These are phyloP conservation scores for Pemphredon lugubris DNA, from an alignment of 2,888 invertebrate species.

Conservation along the genomic window DNA sequence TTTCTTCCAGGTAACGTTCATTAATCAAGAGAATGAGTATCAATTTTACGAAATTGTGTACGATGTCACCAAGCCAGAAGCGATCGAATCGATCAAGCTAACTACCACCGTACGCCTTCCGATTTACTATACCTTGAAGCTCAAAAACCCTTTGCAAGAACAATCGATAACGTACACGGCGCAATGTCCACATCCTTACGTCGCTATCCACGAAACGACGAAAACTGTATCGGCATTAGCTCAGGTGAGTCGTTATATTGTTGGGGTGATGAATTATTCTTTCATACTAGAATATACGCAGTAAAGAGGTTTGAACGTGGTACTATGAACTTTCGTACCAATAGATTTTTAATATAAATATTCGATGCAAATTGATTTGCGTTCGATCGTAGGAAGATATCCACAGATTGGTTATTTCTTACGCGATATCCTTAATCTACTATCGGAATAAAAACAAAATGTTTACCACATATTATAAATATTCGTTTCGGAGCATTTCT, in stretches of 20 bases:
- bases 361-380: too few species aligned
- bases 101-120: slow-evolving; percentile 58
- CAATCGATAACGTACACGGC: slow-evolving; percentile 50
- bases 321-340: too few species aligned
- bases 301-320: too few species aligned
- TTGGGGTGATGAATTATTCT: too few species aligned
- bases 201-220: slow-evolving; percentile 53
- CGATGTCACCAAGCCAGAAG: slow-evolving; percentile 65
- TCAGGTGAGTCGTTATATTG: slow-evolving; percentile 48
- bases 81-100: slow-evolving; percentile 65
- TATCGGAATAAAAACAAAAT: too few species aligned
- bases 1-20: slow-evolving; percentile 63
- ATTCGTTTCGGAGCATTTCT: too few species aligned
- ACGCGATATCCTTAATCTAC: too few species aligned
- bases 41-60: slow-evolving; percentile 71
- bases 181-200: slow-evolving; percentile 52
- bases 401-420: too few species aligned
- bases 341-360: too few species aligned
- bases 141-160: slow-evolving; percentile 67
- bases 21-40: slow-evolving; percentile 63
- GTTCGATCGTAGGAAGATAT: too few species aligned
- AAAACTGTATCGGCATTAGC: slow-evolving; percentile 53
- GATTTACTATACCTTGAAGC: slow-evolving; percentile 52
- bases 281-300: too few species aligned
- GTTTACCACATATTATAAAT: too few species aligned